Conservation (phyloP, 2,888 invertebrate species). For the Amiota communis region DNA sequence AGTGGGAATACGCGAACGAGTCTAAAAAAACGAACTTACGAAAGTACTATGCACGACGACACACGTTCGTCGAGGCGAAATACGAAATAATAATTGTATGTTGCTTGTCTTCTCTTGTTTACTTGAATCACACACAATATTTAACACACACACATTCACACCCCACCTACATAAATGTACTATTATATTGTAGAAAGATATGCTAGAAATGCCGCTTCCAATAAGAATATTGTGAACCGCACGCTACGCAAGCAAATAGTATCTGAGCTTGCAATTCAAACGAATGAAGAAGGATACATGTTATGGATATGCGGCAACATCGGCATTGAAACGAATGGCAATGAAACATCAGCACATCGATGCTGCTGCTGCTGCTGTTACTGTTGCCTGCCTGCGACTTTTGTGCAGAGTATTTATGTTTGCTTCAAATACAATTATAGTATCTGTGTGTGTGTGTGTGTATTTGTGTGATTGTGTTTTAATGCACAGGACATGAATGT, state of each 20-base stretch:
- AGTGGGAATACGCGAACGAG: conserved; percentile 52
- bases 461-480: conserved; percentile 11
- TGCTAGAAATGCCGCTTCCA: conserved; percentile 46
- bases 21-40: neutral
- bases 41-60: conserved; percentile 6
- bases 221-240: conserved; percentile 55
- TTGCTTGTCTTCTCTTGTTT: conserved; percentile 15
- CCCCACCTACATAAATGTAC: conserved; percentile 36
- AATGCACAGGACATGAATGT: neutral
- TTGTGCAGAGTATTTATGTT: no score
- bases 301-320: conserved; percentile 43
- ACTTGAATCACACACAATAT: conserved; percentile 25
- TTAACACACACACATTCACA: conserved; percentile 20
- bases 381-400: neutral
- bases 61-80: neutral
- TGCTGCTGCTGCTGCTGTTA: neutral
- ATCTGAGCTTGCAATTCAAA: conserved; percentile 54
- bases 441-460: neutral
- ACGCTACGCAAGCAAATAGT: conserved; percentile 63
- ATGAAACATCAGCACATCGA: conserved; percentile 38
- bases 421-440: no score
- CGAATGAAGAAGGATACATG: conserved; percentile 17
- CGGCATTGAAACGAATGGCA: conserved; percentile 47
- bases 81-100: conserved; percentile 1
- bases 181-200: neutral